Base-by-base conservation (phyloP, 2,888 invertebrate genomes). In the Urechis unicinctus region DNA sequence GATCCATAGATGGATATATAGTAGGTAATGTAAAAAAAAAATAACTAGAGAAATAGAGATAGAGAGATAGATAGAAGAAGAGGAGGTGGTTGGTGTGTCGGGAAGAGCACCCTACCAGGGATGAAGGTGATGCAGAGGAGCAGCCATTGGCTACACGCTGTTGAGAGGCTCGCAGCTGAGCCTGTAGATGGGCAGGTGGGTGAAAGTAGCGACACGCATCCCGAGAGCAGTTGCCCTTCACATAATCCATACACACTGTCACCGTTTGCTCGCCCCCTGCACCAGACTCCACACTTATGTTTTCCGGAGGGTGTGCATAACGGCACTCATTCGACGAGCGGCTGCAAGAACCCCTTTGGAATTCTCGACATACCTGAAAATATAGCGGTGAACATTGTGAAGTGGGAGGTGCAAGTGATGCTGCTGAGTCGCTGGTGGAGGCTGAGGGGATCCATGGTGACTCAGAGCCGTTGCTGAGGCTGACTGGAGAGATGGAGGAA, bases 161-260 rank as follows among this genome's bases (percentile, higher is more conserved):
- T n/a, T n/a, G n/a, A n/a, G n/a, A n/a, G n/a, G n/a, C n/a, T n/a
- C n/a, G n/a, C n/a, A 75, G 72, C 70, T 85, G 88, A 49, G 72
- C 72, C 70, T 85, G 88, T 85, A 95, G 92, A 90, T 95, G 94
- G 87, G 92, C 88, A 86, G 94, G 94, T 85, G 94, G 94, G 88
- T 95, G 94, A 88, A 93, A 94, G 91, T 94, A 94, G 88, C 93
- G 91, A 90, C 95, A 95, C 86, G 91, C 91, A 86, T 93, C 92
- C 86, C 94, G 91, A 86, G 89, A 88, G 88, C 94, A 94, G 87
- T 77, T 76, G 62, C 76, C 75, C 69, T 77, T 75, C 62, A 94
- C 89, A 86, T 91, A 93, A 88, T 95, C 94, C 93, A 94, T 94
- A 91, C 95, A 95, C 86, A 94, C 93, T 85, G 93, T 93, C 86